phyloP scores from a whole-genome alignment of 2,797 vertebrate genomes.

The Staurois parvus region DNA sequence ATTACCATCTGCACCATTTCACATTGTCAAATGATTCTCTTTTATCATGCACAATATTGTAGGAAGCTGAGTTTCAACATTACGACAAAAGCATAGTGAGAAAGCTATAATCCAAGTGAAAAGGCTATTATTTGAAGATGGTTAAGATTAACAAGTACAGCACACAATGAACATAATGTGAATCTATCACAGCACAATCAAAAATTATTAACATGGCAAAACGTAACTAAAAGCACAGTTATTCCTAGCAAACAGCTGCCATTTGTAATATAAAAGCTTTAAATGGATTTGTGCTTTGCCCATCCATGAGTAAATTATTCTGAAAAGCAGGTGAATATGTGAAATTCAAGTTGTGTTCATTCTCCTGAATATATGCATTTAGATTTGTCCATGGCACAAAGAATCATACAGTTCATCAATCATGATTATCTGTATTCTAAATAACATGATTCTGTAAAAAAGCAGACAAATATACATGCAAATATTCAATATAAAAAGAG shows the following conservation, averaged over 20 bases:
- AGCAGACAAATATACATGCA: too few species aligned
- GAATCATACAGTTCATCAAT: not conserved
- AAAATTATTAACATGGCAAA: not conserved
- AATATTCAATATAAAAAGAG: too few species aligned
- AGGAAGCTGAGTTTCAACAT: slow-evolving; percentile 9
- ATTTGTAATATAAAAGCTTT: not conserved
- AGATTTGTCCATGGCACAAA: not conserved
- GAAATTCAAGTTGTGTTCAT: not conserved
- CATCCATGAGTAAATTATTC: not conserved
- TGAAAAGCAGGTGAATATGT: not conserved
- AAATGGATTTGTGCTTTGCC: not conserved
- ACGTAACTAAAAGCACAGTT: not conserved
- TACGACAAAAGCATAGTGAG: slow-evolving; percentile 11
- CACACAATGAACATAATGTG: not conserved
- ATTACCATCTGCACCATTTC: slow-evolving; percentile 52
- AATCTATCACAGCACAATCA: not conserved
- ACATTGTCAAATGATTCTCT: slow-evolving; percentile 24
- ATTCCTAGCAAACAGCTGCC: not conserved
- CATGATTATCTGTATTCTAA: not conserved
- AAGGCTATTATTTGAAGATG: slow-evolving; percentile 14
- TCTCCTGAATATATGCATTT: not conserved
- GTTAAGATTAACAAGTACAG: not conserved
- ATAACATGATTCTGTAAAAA: not conserved
- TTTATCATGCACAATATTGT: slow-evolving; percentile 30
- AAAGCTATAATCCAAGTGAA: not conserved